phyloP scores from a whole-genome alignment of 2,888 invertebrate species.

The Dasypolia templi region DNA sequence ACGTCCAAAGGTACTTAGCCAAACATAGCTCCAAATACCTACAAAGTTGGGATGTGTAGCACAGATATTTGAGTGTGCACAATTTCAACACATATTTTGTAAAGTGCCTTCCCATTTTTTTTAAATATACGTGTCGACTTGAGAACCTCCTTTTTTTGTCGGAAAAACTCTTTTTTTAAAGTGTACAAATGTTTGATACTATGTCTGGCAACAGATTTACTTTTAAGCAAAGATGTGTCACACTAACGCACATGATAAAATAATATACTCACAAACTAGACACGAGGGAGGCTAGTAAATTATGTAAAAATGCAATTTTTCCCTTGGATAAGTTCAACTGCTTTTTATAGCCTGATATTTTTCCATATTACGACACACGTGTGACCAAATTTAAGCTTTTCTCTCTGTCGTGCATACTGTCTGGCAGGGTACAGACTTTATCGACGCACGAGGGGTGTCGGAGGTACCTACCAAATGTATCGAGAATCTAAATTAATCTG shows the following conservation, averaged over 20 bases:
- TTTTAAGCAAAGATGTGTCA: background rate
- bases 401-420: constrained; percentile 68
- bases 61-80: background rate
- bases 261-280: constrained; percentile 32
- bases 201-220: background rate
- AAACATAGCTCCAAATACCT: constrained; percentile 12
- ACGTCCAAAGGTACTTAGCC: constrained; percentile 21
- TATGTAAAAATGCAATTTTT: constrained; percentile 65
- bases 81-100: background rate
- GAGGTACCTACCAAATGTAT: constrained; percentile 70
- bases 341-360: constrained; percentile 65
- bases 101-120: background rate
- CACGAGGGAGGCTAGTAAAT: constrained; percentile 14
- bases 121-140: no score
- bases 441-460: constrained; percentile 68
- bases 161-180: no score
- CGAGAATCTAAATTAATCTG: constrained; percentile 74
- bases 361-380: constrained; percentile 70
- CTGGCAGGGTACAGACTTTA: constrained; percentile 73
- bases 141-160: no score
- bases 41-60: background rate
- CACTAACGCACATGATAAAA: background rate
- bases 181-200: background rate
- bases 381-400: constrained; percentile 72
- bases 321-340: constrained; percentile 60